These are phyloP conservation scores for Eumacrocentrus americanus DNA, from an alignment of 2,888 invertebrate genomes.

Conservation along the genomic window DNA sequence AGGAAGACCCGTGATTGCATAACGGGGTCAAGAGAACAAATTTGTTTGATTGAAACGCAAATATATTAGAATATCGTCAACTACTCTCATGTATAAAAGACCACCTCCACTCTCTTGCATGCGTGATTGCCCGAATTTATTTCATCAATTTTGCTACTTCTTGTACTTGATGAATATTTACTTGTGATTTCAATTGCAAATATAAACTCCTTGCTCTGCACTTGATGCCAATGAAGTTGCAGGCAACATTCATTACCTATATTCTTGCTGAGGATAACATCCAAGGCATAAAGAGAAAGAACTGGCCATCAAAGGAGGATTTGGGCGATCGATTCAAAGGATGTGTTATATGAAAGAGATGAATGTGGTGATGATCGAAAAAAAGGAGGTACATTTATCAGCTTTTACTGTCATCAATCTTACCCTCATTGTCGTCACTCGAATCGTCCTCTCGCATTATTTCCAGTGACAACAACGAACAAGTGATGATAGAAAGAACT, in stretches of 20 bases:
- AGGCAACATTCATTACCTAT: too few species aligned
- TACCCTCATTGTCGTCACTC: neutral
- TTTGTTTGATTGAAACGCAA: neutral
- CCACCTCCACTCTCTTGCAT: conserved; percentile 2
- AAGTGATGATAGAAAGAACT: neutral
- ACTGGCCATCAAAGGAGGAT: too few species aligned
- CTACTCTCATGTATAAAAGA: neutral
- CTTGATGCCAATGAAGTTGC: neutral
- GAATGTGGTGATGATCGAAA: too few species aligned
- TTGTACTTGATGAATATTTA: conserved; percentile 22
- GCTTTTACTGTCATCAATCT: neutral
- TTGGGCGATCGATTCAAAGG: too few species aligned
- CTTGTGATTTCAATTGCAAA: conserved; percentile 23
- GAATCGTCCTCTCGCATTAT: neutral
- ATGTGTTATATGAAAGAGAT: too few species aligned
- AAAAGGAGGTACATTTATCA: too few species aligned
- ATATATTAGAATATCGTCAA: neutral
- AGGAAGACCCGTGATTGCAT: conserved; percentile 3
- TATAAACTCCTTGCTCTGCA: neutral
- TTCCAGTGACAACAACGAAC: neutral
- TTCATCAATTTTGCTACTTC: conserved; percentile 8
- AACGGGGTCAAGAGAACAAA: neutral
- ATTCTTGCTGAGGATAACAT: too few species aligned
- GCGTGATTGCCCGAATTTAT: conserved; percentile 23
- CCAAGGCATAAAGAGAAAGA: too few species aligned